Evolutionary conservation across 37 sponge, comb jelly and placozoan genomes (phyloP), one percentile per base, ranked within the genome.

Genomic region (Ephydatia muelleri): DNA sequence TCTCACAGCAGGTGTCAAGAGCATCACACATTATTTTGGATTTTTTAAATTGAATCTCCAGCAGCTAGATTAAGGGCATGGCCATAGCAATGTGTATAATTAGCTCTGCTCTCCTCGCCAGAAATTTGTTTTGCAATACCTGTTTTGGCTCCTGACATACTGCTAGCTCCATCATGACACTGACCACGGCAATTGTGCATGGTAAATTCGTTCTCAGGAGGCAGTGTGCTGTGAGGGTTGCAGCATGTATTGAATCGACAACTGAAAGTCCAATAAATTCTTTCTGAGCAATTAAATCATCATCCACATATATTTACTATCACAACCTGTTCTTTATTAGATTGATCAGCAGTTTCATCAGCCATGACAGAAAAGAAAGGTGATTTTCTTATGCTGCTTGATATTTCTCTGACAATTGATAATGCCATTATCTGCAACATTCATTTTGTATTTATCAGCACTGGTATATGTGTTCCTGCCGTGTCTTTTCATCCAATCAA

Each of bases 401-500:
- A 84, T 36, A 83, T 80, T 43, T 75, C 14, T 37, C 81, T 39
- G 11, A 79, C 38, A 39, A 84, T 43, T 39, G 12, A 12, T 9
- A 79, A 31, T 22, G 90, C 80, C 90, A 81, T 90, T 49, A 85
- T 64, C 39, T 70, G 40, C 21, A 90, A 64, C 23, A 90, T 38
- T 81, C 90, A 81, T 90, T 90, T 69, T 84, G 90, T 23, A 80
- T n/a, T n/a, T 84, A 49, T 79, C 82, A 37, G 49, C 64, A 28
- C 86, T 84, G 13, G 73, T 83, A 49, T 94, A 94, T 39, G 84
- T 87, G 31, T 87, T 48, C 84, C 22, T 77, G 0, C 70, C 73
- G 66, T 88, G 91, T 68, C 83, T 92, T n/a, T 79, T 68, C 86
- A 92, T 80, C 83, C 89, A 82, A 29, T 49, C 71, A 25, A 28